Base-by-base conservation (phyloP, 2,888 invertebrate species). In the Gandaritis pyraliata region DNA sequence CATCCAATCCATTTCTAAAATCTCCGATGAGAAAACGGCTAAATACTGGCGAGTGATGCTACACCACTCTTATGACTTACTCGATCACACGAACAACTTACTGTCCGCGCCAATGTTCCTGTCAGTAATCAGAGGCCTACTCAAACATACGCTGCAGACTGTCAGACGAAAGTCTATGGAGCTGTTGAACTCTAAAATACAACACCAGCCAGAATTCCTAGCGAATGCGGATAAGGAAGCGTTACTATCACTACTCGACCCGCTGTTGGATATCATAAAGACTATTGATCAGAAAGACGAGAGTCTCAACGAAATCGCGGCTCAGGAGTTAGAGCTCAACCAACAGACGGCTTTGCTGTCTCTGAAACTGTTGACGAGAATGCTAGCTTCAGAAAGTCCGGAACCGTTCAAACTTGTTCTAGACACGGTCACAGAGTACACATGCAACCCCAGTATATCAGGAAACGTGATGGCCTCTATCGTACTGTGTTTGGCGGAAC, bases 1-100 rank as follows among this genome's bases (percentile, higher is more conserved):
- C 66, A 94, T 97, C 46, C 95, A 95, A 70, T 90, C 87, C 15
- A 93, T 95, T 11, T 94, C 95, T 0, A 94, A 94, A 68, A 91
- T 94, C 0, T 89, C 93, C 0, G 95, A 96, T 68, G 92, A 94
- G 45, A 91, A 93, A 58, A 87, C 93, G 0, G 94, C 94, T 0
- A 96, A 96, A 76, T 98, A 96, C 80, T 97, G 97, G 97, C 95
- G 95, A 75, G 95, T 96, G 0, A 93, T 98, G 84, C 84, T 96
- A 12, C 95, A 96, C 78, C 95, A 96, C 73, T 94, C 95, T 46
- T 96, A 96, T 73, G 97, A 97, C 74, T 92, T 96, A 46, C 84
- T 97, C 57, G 97, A 97, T 73, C 95, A 96, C 80, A 94, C 96
- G 1, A 96, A 96, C 74, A 95, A 95, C 12, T 81, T 98, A 50